phyloP scores from a whole-genome alignment of 2,797 vertebrate species.

The Siniperca scherzeri region DNA sequence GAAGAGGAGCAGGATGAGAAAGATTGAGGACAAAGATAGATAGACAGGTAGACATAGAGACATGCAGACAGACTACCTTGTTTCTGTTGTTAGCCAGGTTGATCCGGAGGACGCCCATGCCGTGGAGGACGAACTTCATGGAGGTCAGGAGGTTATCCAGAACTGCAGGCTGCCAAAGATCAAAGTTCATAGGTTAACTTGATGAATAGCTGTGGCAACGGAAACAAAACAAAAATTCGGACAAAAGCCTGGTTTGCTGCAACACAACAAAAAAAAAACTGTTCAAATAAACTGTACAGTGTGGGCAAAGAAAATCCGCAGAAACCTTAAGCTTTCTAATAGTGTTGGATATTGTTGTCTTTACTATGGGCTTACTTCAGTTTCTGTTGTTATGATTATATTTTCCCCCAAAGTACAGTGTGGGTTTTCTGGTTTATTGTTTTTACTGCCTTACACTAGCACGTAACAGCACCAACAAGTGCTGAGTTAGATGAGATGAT shows the following conservation, averaged over 20 bases:
- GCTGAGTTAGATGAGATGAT: neutral
- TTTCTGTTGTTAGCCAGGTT: conserved; percentile 86
- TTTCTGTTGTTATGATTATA: neutral
- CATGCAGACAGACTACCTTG: conserved; percentile 71
- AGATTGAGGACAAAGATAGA: neutral
- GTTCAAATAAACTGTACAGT: neutral
- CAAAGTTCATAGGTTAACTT: conserved; percentile 39
- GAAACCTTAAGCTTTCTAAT: neutral
- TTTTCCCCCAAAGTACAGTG: neutral
- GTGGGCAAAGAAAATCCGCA: neutral
- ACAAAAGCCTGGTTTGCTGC: neutral
- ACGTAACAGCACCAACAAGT: neutral
- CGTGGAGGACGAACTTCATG: conserved; percentile 88
- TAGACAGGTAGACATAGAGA: no score
- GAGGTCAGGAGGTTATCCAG: conserved; percentile 88
- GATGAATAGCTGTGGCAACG: neutral
- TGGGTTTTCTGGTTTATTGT: neutral
- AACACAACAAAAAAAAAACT: neutral
- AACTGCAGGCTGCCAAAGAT: conserved; percentile 80
- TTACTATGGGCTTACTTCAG: neutral
- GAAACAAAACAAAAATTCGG: neutral
- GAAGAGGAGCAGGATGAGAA: neutral
- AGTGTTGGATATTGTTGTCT: neutral
- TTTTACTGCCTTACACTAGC: neutral
- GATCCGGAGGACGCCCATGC: conserved; percentile 86